These are phyloP conservation scores for Oxyteleia sp. DNA, from an alignment of 2,888 invertebrate genomes.

Conservation along the genomic window DNA sequence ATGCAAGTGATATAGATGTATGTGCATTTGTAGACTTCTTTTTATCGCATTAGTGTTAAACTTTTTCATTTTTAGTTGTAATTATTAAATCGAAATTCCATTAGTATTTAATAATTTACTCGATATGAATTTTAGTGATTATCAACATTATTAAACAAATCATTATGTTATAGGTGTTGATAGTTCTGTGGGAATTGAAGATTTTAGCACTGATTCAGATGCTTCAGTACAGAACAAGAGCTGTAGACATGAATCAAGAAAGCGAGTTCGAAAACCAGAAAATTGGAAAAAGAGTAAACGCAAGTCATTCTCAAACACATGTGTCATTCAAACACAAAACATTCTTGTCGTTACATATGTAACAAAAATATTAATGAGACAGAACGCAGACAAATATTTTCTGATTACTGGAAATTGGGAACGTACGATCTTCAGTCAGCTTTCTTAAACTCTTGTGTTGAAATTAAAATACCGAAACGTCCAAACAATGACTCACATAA, in stretches of 20 bases:
- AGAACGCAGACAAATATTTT: slow-evolving; percentile 8
- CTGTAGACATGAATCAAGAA: background rate
- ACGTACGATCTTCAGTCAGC: slow-evolving; percentile 12
- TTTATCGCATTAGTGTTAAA: background rate
- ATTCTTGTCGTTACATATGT: slow-evolving; percentile 7
- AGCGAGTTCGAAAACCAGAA: slow-evolving; percentile 10
- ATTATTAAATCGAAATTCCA: slow-evolving; percentile 1
- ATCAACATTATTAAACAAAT: no score
- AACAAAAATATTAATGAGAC: slow-evolving; percentile 12
- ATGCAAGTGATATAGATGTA: no score
- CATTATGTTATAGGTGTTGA: slow-evolving; percentile 1
- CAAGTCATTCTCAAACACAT: no score
- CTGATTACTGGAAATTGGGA: slow-evolving; percentile 3
- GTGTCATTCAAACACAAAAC: no score
- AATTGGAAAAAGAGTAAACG: slow-evolving; percentile 4
- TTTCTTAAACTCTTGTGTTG: slow-evolving; percentile 8
- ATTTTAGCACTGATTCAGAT: slow-evolving; percentile 8
- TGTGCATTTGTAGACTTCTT: background rate
- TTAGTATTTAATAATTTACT: slow-evolving; percentile 1
- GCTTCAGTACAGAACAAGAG: slow-evolving; percentile 5
- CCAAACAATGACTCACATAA: no score
- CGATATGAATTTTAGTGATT: background rate
- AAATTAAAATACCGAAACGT: no score
- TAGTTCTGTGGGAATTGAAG: slow-evolving; percentile 1
- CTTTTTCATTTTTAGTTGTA: slow-evolving; percentile 3